phyloP scores from a whole-genome alignment of 2,113 vertebrate species.

The Atherinomorus stipes region DNA sequence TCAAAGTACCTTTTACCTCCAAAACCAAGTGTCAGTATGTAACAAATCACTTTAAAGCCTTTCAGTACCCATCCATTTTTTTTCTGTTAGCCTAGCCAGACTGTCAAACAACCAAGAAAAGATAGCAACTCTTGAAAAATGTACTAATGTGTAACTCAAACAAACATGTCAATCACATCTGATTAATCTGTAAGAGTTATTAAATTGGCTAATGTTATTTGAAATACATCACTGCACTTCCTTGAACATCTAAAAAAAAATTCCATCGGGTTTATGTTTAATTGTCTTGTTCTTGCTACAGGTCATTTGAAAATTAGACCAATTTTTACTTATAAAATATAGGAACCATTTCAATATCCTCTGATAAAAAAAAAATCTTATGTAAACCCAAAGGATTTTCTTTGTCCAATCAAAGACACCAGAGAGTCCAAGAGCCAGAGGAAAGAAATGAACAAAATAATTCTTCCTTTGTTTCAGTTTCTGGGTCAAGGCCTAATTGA shows the following conservation, averaged over 20 bases:
- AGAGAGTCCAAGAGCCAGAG: slow-evolving; percentile 72
- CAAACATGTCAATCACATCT: too few species aligned
- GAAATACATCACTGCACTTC: too few species aligned
- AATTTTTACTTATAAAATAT: slow-evolving; percentile 17
- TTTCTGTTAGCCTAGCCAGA: too few species aligned
- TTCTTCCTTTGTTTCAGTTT: slow-evolving; percentile 88
- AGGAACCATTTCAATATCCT: background rate
- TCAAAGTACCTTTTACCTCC: too few species aligned
- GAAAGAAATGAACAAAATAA: slow-evolving; percentile 66
- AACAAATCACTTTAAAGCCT: too few species aligned
- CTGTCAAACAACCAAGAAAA: too few species aligned
- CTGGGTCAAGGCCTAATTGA: slow-evolving; percentile 95
- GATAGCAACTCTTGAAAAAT: too few species aligned
- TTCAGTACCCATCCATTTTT: too few species aligned
- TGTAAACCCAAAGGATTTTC: slow-evolving; percentile 61
- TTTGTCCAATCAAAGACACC: slow-evolving; percentile 67
- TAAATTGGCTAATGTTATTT: too few species aligned
- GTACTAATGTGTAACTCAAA: too few species aligned
- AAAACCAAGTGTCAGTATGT: too few species aligned
- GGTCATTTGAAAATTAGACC: slow-evolving; percentile 36
- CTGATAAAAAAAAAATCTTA: slow-evolving; percentile 28
- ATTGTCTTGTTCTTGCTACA: background rate
- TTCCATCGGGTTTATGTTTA: background rate
- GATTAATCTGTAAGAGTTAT: too few species aligned
- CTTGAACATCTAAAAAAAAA: background rate